These are phyloP conservation scores for Ceyx erithaca DNA, from an alignment of 2,797 vertebrate species.

Conservation along the genomic window DNA sequence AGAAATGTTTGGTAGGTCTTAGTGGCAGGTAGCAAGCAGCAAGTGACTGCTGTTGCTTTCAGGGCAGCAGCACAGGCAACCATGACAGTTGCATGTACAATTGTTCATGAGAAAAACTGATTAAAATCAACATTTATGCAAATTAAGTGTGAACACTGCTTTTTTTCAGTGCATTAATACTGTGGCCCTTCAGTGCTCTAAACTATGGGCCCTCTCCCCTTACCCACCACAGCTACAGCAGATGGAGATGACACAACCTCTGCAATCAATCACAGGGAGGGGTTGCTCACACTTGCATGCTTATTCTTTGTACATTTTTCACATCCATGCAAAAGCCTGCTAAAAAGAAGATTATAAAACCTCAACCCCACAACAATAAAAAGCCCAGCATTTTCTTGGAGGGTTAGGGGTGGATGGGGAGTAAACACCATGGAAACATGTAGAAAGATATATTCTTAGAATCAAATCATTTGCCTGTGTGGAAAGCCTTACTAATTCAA, in stretches of 20 bases:
- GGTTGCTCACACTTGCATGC: not conserved
- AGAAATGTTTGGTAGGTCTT: not conserved
- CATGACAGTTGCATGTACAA: not conserved
- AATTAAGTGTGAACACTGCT: not conserved
- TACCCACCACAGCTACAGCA: not conserved
- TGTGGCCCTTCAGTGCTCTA: conserved; percentile 31
- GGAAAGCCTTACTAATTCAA: conserved; percentile 71
- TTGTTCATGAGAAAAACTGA: not conserved
- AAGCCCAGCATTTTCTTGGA: conserved; percentile 25
- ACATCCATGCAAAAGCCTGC: conserved; percentile 42
- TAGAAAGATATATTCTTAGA: conserved; percentile 60
- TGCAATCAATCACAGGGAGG: not conserved
- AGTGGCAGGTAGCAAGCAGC: not conserved
- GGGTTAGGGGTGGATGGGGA: not conserved
- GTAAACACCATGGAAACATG: conserved; percentile 58
- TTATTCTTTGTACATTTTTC: conserved; percentile 48
- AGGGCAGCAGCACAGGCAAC: not conserved
- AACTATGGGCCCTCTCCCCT: conserved; percentile 4
- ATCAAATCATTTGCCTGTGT: conserved; percentile 55
- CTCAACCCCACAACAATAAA: conserved; percentile 53
- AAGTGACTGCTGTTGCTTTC: not conserved
- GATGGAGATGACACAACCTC: conserved; percentile 13
- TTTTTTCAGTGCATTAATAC: not conserved
- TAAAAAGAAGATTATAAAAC: conserved; percentile 35
- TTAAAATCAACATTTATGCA: conserved; percentile 3